phyloP scores from a whole-genome alignment of 2,113 vertebrate genomes.

The Oreotrochilus melanogaster region DNA sequence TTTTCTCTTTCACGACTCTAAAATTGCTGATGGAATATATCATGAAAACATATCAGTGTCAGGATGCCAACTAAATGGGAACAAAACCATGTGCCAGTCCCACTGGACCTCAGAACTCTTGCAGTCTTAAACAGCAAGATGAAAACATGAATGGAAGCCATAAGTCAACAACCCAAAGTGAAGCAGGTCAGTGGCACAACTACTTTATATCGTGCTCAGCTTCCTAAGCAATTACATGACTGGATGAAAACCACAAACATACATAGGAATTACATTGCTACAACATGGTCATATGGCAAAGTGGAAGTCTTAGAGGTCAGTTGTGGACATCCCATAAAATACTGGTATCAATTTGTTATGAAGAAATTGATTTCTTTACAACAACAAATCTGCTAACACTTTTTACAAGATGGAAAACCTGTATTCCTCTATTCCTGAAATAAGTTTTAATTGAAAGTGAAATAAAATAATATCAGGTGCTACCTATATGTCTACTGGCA shows the following conservation, averaged over 20 bases:
- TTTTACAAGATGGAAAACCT: background rate
- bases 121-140: background rate
- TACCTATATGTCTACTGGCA: background rate
- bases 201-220: background rate
- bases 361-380: background rate
- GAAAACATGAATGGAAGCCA: background rate
- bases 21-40: background rate
- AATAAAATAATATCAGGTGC: background rate
- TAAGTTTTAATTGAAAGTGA: background rate
- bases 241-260: background rate
- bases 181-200: background rate
- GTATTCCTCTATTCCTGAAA: background rate
- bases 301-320: background rate
- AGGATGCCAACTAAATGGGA: background rate
- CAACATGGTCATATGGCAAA: background rate
- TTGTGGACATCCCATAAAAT: background rate
- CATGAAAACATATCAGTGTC: background rate
- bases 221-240: background rate
- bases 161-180: background rate
- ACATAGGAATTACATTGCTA: background rate
- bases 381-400: background rate
- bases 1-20: background rate
- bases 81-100: background rate
- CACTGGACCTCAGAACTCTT: background rate
- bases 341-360: background rate